Base-by-base conservation (phyloP, 2,797 vertebrate genomes). In the Poeciliopsis presidionis region DNA sequence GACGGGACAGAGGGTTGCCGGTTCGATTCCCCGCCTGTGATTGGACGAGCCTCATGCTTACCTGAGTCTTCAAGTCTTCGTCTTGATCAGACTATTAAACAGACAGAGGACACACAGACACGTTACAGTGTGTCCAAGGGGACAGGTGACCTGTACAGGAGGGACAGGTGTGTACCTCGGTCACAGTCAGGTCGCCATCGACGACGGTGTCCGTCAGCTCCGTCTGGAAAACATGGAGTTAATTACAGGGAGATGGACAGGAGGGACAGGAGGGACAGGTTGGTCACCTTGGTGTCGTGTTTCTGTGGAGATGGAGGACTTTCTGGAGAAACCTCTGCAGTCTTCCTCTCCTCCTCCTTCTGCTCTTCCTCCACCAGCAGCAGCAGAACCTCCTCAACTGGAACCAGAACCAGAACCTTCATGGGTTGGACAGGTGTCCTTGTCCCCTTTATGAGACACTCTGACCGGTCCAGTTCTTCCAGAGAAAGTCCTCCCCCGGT, bases 141-240 rank as follows among this genome's bases (percentile, higher is more conserved):
- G 4, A 79, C 41, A 20, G 7, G 18, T 43, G 16, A 71, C 2
- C 7, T 5, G 33, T 28, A 16, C 1, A 1, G 30, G 41, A 16
- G 11, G 30, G 14, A 22, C 36, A 70, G 49, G 47, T 71, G 30
- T 9, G 85, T 94, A 99, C 98, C 98, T 99, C 98, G 0, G 97
- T 97, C 83, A 96, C 96, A 1, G 97, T 98, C 80, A 98, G 96
- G 79, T 99, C 98, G 84, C 97, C 98, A 14, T 99, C 98, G 4
- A 97, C 91, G 0, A 95, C 96, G 0, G 97, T 97, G 74, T 98
- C 98, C 3, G 97, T 98, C 89, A 97, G 94, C 90, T 99, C 98
- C 6, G 97, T 98, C 98, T 99, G 20, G 70, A 85, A 18, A 63
- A 78, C 4, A 75, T 36, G 18, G 55, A 59, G n/a, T n/a, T n/a